Evolutionary conservation across 2,888 invertebrate genomes (phyloP).

Genomic region (Alloscopus bannaensis): DNA sequence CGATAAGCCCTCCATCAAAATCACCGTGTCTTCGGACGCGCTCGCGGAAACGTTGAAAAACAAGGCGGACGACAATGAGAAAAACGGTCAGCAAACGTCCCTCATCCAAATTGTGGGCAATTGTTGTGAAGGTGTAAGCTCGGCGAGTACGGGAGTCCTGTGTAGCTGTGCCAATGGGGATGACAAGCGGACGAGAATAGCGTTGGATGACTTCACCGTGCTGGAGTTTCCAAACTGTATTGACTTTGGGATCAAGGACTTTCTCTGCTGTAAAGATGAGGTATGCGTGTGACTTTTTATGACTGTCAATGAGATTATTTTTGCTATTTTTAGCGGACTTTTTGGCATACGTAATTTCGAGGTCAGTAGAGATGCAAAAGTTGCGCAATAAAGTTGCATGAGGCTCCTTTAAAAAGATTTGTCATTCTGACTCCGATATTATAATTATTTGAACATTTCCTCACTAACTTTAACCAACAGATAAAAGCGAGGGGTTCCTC

Average conservation of each 20-base stretch:
- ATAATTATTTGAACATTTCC: too few relatives aligned
- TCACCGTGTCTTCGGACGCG: conserved; percentile 69
- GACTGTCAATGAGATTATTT: too few relatives aligned
- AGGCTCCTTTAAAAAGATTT: too few relatives aligned
- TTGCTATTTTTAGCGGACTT: too few relatives aligned
- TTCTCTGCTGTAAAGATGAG: conserved; percentile 70
- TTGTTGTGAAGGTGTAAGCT: conserved; percentile 37
- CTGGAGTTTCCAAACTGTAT: conserved; percentile 65
- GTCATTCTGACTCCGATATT: too few relatives aligned
- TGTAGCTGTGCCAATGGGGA: conserved; percentile 48
- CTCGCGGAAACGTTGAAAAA: conserved; percentile 51
- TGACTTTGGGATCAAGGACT: conserved; percentile 72
- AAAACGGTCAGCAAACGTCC: conserved; percentile 23
- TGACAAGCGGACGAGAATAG: conserved; percentile 49
- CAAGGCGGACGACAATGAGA: conserved; percentile 17
- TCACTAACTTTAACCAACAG: too few relatives aligned
- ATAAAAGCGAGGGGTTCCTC: too few relatives aligned
- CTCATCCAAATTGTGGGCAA: conserved; percentile 51
- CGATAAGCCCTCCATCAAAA: conserved; percentile 65
- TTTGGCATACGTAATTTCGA: too few relatives aligned
- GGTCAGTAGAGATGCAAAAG: too few relatives aligned
- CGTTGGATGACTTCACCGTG: conserved; percentile 63
- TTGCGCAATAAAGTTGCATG: too few relatives aligned
- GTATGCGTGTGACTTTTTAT: too few relatives aligned
- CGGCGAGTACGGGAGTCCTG: conserved; percentile 18